Evolutionary conservation across 2,888 invertebrate species (phyloP).

Genomic region (Malacosoma neustria): DNA sequence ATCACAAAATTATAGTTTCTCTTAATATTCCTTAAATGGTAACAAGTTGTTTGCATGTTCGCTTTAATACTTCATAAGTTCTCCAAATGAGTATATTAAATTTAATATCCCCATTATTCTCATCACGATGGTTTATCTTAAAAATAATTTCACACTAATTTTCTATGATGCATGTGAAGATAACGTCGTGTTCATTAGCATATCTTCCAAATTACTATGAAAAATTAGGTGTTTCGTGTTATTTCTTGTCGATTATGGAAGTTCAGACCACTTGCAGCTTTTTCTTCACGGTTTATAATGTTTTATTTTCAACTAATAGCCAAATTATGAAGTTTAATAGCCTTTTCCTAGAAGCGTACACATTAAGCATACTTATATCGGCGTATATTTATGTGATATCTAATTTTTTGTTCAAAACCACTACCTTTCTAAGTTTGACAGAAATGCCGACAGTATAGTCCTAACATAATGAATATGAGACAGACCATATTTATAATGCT

Average conservation of each 20-base stretch:
- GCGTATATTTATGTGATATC: no score
- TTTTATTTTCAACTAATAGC: no score
- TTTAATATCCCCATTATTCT: neutral
- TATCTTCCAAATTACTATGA: conserved; percentile 29
- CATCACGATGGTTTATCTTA: neutral
- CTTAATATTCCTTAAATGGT: neutral
- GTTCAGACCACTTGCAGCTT: neutral
- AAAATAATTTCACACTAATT: conserved; percentile 5
- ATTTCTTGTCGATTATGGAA: neutral
- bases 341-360: no score
- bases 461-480: no score
- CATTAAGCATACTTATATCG: no score
- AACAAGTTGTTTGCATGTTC: neutral
- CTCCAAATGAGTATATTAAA: neutral
- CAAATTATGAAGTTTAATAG: no score
- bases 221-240: conserved; percentile 28
- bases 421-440: no score
- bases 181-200: conserved; percentile 31
- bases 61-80: neutral
- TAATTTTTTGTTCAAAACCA: no score
- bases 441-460: no score
- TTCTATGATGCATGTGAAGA: conserved; percentile 24
- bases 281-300: neutral
- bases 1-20: no score
- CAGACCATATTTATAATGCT: no score